These are phyloP conservation scores for Aspidiotus destructor DNA, from an alignment of 2,888 invertebrate genomes.

Conservation along the genomic window DNA sequence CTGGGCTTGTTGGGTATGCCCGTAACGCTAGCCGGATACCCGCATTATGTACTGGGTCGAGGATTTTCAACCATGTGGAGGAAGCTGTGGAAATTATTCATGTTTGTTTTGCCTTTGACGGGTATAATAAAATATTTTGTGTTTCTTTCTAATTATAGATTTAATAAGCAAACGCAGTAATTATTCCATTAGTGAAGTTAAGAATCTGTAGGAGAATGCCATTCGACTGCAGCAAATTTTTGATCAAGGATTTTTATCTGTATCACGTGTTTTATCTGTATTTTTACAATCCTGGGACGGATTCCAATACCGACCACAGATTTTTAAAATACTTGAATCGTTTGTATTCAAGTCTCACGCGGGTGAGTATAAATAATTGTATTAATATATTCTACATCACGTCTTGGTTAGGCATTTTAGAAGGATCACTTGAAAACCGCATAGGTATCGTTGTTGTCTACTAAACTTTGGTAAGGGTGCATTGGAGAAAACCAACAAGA, in stretches of 20 bases:
- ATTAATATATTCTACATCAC: neutral
- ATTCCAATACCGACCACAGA: neutral
- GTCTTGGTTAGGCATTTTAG: neutral
- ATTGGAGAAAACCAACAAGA: no score
- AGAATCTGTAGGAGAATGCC: neutral
- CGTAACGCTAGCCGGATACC: no score
- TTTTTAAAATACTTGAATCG: neutral
- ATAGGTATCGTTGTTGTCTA: no score
- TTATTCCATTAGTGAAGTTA: neutral
- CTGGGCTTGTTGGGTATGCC: no score
- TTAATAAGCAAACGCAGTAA: neutral
- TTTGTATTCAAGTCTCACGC: neutral
- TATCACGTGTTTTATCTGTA: neutral
- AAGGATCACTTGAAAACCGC: no score
- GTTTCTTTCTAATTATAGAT: neutral
- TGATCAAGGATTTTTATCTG: neutral
- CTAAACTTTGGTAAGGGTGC: no score
- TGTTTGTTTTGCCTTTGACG: neutral
- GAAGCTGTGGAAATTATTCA: no score
- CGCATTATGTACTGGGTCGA: no score
- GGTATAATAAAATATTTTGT: neutral
- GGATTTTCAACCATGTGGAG: no score
- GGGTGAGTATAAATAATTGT: neutral
- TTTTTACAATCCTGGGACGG: constrained; percentile 4
- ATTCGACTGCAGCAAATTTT: neutral